Conservation (phyloP, 2,797 vertebrate genomes). For the Tapirus indicus region DNA sequence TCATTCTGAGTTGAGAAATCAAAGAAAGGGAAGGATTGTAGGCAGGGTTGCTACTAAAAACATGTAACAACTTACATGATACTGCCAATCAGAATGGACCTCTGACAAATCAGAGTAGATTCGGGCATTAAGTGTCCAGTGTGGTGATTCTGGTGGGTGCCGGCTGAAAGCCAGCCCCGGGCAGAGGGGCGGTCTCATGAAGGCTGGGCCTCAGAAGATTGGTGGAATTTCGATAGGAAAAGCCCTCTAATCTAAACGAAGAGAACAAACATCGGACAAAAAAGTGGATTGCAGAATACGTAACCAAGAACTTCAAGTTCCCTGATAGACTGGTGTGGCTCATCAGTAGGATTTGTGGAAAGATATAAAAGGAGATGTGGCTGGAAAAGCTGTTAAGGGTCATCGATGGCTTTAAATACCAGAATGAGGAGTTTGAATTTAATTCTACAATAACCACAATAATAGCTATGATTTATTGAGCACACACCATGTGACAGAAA, state of each 20-base stretch:
- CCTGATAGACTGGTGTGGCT: not conserved
- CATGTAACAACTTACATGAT: not conserved
- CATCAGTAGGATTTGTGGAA: not conserved
- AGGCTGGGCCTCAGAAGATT: not conserved
- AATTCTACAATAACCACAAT: not conserved
- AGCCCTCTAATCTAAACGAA: not conserved
- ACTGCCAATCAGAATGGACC: not conserved
- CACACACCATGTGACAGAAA: not conserved
- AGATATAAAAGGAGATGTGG: not conserved
- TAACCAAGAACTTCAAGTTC: conserved; percentile 28
- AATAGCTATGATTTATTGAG: not conserved
- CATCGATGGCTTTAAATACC: not conserved
- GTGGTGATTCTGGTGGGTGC: not conserved
- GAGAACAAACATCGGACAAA: not conserved
- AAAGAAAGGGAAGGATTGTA: conserved; percentile 3
- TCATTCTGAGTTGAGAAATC: not conserved
- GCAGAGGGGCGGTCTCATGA: not conserved
- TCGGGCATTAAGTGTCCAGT: not conserved
- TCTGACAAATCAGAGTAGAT: not conserved
- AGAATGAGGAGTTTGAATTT: not conserved
- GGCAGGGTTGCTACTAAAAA: not conserved
- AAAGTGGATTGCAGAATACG: not conserved
- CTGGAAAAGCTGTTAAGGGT: not conserved
- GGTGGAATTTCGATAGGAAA: not conserved
- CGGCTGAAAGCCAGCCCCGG: not conserved